Conservation (phyloP, 2,113 vertebrate genomes). For the Tupaia tana region DNA sequence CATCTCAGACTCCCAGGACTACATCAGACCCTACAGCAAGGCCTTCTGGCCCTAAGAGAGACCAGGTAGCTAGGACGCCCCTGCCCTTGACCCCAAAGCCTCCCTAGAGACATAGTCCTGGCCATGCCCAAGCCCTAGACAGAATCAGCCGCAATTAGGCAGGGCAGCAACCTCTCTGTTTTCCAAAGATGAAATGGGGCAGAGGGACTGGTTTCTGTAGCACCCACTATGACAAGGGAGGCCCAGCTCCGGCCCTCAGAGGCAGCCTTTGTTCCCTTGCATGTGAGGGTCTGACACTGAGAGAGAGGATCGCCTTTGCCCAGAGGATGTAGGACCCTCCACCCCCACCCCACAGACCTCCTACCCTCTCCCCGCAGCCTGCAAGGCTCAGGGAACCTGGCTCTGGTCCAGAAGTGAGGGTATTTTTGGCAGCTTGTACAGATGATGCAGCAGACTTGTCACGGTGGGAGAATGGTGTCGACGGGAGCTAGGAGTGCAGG, state of each 20-base stretch:
- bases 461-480: rapidly evolving
- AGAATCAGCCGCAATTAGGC: not conserved
- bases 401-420: not conserved
- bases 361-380: not conserved
- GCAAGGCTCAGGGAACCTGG: not conserved
- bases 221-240: not conserved
- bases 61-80: not conserved
- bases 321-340: not conserved
- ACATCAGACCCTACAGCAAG: not conserved
- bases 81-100: not conserved
- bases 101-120: too few species aligned
- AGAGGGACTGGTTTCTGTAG: not conserved
- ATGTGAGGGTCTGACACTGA: rapidly evolving
- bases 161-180: not conserved
- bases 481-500: not conserved
- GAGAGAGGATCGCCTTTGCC: not conserved
- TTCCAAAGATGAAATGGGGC: not conserved
- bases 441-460: not conserved
- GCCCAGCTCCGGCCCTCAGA: not conserved
- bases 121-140: not conserved
- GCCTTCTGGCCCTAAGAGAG: not conserved
- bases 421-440: constrained; percentile 12
- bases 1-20: not conserved
- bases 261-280: not conserved
- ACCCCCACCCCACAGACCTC: not conserved